A percentile compares a stretch with the other conserved stretches of the same genome.
These are phyloP conservation scores for Dipodomys merriami DNA, from an alignment of 2,113 vertebrate genomes.

Conservation along the genomic window DNA sequence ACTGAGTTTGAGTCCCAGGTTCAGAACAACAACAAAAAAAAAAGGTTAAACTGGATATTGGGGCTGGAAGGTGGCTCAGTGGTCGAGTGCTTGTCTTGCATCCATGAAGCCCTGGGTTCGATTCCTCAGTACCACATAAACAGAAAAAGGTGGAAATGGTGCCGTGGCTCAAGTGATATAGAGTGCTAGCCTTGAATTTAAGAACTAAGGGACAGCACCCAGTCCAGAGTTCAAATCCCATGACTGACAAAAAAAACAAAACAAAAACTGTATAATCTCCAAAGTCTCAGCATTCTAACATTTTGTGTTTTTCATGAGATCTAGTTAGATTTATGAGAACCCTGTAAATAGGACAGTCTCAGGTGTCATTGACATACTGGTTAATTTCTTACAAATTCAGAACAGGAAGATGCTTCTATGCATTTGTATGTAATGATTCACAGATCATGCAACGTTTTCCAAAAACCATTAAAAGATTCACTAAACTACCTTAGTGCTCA, in stretches of 20 bases:
- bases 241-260: not conserved
- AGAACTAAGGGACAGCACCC: no score
- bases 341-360: not conserved
- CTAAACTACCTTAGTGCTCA: not conserved
- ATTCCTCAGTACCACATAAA: no score
- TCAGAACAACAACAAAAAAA: not conserved
- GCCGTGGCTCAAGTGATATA: no score
- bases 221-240: no score
- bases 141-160: no score
- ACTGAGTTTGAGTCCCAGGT: no score
- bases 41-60: not conserved
- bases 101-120: no score
- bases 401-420: conserved; percentile 17
- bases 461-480: conserved; percentile 24
- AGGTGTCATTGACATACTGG: conserved; percentile 21
- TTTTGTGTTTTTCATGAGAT: conserved; percentile 31
- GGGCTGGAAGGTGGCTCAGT: no score
- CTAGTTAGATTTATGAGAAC: not conserved
- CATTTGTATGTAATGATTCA: conserved; percentile 15
- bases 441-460: conserved; percentile 1
- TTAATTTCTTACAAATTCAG: conserved; percentile 32
- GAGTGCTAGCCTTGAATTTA: no score
- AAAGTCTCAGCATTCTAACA: conserved; percentile 8
- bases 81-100: no score
- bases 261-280: not conserved